Percentiles rank a stretch among this genome's conserved stretches.
phyloP scores from a whole-genome alignment of 2,797 vertebrate genomes.

The Anabas testudineus region DNA sequence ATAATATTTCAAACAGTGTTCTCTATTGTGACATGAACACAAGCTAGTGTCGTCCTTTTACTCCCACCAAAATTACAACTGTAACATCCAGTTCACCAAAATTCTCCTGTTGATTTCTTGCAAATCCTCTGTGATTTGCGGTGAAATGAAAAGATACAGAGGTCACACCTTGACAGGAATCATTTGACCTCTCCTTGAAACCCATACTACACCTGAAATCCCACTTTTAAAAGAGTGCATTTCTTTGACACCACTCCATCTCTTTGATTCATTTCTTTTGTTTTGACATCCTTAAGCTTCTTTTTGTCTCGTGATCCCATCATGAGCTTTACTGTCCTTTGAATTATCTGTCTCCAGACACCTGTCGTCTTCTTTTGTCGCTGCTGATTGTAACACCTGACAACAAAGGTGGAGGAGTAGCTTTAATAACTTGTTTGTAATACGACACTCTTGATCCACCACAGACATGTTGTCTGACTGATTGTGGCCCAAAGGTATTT shows the following conservation, averaged over 20 bases:
- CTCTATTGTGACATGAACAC: not conserved
- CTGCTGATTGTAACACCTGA: not conserved
- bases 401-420: not conserved
- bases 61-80: slow-evolving; percentile 7
- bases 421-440: slow-evolving; percentile 17
- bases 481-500: not conserved
- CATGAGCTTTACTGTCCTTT: slow-evolving; percentile 1
- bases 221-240: slow-evolving; percentile 12
- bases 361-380: slow-evolving; percentile 17
- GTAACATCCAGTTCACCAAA: not conserved
- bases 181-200: slow-evolving; percentile 32
- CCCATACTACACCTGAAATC: slow-evolving; percentile 25
- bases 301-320: not conserved
- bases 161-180: slow-evolving; percentile 7
- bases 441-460: slow-evolving; percentile 4
- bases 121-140: slow-evolving; percentile 26
- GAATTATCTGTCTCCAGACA: not conserved
- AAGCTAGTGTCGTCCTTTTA: not conserved
- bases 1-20: not conserved
- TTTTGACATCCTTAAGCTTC: slow-evolving; percentile 3
- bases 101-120: slow-evolving; percentile 21
- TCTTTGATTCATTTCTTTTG: slow-evolving; percentile 14
- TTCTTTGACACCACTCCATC: not conserved
- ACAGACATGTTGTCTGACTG: slow-evolving; percentile 5
- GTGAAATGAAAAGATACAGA: not conserved